Base-by-base conservation (phyloP, 1,140 invertebrate genomes). In the Orussus abietinus region DNA sequence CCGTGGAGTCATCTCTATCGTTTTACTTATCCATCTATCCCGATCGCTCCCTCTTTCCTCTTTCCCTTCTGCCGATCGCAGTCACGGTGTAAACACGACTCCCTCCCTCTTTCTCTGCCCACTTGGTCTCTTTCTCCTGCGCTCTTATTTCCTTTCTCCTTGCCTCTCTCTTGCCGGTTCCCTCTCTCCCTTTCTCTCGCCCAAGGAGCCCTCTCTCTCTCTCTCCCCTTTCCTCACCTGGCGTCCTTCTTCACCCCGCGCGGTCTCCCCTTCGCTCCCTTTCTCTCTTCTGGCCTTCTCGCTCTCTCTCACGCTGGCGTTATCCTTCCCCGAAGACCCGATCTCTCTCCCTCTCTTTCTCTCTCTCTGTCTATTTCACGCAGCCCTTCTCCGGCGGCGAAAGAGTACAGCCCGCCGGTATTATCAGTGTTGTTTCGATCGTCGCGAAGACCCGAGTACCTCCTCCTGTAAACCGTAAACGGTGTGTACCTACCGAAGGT, bases 381-480 rank as follows among this genome's bases (percentile, higher is more conserved):
- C 37, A 29, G 36, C 37, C 42, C 41, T 38, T 39, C 37, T 26
- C 43, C 39, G 13, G 21, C 11, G 30, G 22, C 15, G 13, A 12
- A 17, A 22, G 13, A 22, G 19, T 28, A 21, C 22, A 28, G 38
- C 44, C 38, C 30, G 21, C 32, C 38, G 31, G 36, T 22, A 44
- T 47, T 47, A 47, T 51, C 49, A 45, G 45, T 47, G 45, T 41
- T 47, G 49, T 51, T 51, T 51, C 49, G 42, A 42, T 42, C 42
- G 47, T 47, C 45, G 49, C 14, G 32, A 44, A 43, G 33, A 37
- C 45, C 18, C 36, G 42, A 42, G 35, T 47, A n/a, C n/a, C n/a
- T n/a, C n/a, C n/a, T n/a, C n/a, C n/a, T n/a, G n/a, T n/a, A n/a
- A n/a, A n/a, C n/a, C n/a, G n/a, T n/a, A n/a, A n/a, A n/a, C n/a